phyloP scores from a whole-genome alignment of 2,888 invertebrate genomes.

The Acrobasis suavella region DNA sequence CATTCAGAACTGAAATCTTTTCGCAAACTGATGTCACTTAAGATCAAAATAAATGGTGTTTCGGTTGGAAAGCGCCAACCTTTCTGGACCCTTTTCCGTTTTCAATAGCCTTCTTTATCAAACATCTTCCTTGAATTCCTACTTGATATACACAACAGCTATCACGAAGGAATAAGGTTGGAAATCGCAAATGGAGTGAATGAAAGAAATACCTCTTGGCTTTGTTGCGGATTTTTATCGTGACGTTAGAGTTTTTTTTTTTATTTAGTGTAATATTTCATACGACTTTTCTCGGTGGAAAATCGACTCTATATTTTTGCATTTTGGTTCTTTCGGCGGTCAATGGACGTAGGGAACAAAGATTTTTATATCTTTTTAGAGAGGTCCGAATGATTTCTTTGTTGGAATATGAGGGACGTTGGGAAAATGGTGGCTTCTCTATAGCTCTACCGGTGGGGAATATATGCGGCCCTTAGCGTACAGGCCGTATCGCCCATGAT shows the following conservation, averaged over 20 bases:
- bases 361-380: constrained; percentile 15
- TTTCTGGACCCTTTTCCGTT: constrained; percentile 52
- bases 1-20: constrained; percentile 13
- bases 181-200: constrained; percentile 18
- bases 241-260: constrained; percentile 53
- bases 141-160: constrained; percentile 29
- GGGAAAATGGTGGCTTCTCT: not conserved
- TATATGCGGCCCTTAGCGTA: no score
- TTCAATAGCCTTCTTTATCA: constrained; percentile 57
- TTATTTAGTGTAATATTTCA: constrained; percentile 53
- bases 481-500: no score
- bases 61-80: constrained; percentile 26
- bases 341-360: not conserved
- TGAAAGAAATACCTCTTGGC: constrained; percentile 34
- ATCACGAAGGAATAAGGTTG: constrained; percentile 24
- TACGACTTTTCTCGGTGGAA: not conserved
- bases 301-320: constrained; percentile 14
- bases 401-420: constrained; percentile 4
- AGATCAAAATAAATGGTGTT: constrained; percentile 25
- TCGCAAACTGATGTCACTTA: constrained; percentile 24
- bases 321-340: not conserved
- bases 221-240: constrained; percentile 65
- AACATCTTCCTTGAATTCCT: constrained; percentile 32
- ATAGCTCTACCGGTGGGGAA: not conserved
- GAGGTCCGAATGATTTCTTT: constrained; percentile 14